Percentiles rank a stretch among this genome's conserved stretches.
phyloP scores from a whole-genome alignment of 2,888 invertebrate genomes.

The Mythimna loreyi region DNA sequence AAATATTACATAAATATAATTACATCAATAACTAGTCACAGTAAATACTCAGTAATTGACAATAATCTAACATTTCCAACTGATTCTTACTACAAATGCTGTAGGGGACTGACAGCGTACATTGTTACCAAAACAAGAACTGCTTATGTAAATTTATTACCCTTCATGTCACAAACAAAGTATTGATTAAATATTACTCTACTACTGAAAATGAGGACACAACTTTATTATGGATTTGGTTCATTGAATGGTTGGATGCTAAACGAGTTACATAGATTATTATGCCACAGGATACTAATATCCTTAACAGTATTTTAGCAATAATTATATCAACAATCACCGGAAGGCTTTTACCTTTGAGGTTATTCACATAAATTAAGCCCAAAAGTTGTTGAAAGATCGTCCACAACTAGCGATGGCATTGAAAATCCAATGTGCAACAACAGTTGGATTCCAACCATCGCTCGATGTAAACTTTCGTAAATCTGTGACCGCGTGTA shows the following conservation, averaged over 20 bases:
- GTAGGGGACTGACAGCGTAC: conserved; percentile 14
- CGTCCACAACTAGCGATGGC: conserved; percentile 88
- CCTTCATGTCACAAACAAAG: conserved; percentile 25
- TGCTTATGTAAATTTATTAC: conserved; percentile 29
- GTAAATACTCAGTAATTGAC: conserved; percentile 13
- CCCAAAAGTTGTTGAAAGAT: conserved; percentile 77
- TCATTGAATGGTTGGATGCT: conserved; percentile 3
- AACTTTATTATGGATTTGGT: conserved; percentile 18
- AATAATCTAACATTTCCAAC: conserved; percentile 16
- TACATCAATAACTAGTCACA: conserved; percentile 16
- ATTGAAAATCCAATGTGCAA: conserved; percentile 86
- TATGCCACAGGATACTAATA: conserved; percentile 14
- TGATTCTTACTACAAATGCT: conserved; percentile 36
- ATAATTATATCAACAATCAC: conserved; percentile 34
- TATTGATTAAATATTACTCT: conserved; percentile 53
- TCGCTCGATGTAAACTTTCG: conserved; percentile 85
- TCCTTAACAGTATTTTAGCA: conserved; percentile 42
- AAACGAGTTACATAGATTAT: conserved; percentile 11
- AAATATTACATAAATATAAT: conserved; percentile 22
- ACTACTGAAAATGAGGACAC: conserved; percentile 25
- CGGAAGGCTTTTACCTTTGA: conserved; percentile 62
- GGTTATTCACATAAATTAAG: conserved; percentile 68
- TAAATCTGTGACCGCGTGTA: conserved; percentile 70
- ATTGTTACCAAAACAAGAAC: conserved; percentile 29
- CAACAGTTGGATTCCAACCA: conserved; percentile 89